These are phyloP conservation scores for Drosophila falleni DNA, from an alignment of 2,888 invertebrate genomes.

Conservation along the genomic window DNA sequence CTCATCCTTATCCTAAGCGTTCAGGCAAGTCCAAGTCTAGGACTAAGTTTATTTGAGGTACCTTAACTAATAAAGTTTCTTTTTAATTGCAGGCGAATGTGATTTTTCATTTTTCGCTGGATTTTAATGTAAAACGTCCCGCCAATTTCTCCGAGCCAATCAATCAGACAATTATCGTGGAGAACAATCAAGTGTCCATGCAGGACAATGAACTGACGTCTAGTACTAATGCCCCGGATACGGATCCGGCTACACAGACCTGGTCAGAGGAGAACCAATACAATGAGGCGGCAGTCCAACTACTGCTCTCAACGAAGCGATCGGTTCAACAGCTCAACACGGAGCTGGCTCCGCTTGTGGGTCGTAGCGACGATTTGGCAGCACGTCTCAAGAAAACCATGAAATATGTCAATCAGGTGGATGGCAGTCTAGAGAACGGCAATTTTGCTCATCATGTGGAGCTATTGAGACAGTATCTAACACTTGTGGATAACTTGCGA, in stretches of 20 bases:
- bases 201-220: slow-evolving; percentile 19
- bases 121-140: slow-evolving; percentile 61
- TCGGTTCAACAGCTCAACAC: slow-evolving; percentile 58
- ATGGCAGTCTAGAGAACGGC: slow-evolving; percentile 39
- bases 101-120: slow-evolving; percentile 64
- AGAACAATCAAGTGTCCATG: slow-evolving; percentile 44
- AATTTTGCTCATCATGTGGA: slow-evolving; percentile 49
- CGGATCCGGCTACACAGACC: slow-evolving; percentile 1
- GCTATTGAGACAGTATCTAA: slow-evolving; percentile 61
- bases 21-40: slow-evolving; percentile 39
- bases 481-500: slow-evolving; percentile 59
- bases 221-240: slow-evolving; percentile 21
- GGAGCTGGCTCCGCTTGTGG: slow-evolving; percentile 68
- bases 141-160: slow-evolving; percentile 34
- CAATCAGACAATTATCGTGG: slow-evolving; percentile 54
- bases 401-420: slow-evolving; percentile 67
- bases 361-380: slow-evolving; percentile 69
- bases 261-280: slow-evolving; percentile 57
- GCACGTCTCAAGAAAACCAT: slow-evolving; percentile 63
- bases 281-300: slow-evolving; percentile 40
- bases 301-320: slow-evolving; percentile 44
- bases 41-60: background rate
- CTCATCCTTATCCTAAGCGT: slow-evolving; percentile 46
- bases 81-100: slow-evolving; percentile 50
- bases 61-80: background rate